Evolutionary conservation across 2,113 vertebrate species (phyloP).

Genomic region (Alouatta palliata): DNA sequence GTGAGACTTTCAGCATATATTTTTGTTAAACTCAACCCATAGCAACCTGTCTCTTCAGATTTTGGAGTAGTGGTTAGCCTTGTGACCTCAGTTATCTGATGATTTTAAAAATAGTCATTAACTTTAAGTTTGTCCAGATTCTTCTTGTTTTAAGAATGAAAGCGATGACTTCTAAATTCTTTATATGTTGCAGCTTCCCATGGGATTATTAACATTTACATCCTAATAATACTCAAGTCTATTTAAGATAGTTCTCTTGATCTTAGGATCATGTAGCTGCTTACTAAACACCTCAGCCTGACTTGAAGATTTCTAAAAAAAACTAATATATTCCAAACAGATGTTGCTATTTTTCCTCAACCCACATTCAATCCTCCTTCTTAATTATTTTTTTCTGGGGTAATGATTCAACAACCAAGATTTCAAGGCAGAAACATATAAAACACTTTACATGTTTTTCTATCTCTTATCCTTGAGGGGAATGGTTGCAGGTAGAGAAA

Average conservation of each 20-base stretch:
- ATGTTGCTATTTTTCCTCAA: background rate
- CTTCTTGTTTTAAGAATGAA: background rate
- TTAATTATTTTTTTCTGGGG: background rate
- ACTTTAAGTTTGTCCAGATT: background rate
- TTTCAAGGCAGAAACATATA: background rate
- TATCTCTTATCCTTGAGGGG: background rate
- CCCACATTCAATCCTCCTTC: background rate
- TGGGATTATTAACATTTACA: background rate
- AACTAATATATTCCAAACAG: background rate
- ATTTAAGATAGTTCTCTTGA: background rate
- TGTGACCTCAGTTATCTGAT: background rate
- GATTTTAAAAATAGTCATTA: background rate
- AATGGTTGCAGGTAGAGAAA: background rate
- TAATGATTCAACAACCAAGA: background rate
- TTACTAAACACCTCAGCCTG: background rate
- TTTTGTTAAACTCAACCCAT: background rate
- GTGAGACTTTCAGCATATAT: background rate
- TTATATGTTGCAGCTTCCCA: background rate
- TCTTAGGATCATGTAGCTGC: background rate
- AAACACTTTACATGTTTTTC: background rate
- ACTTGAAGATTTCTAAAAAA: background rate
- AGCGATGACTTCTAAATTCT: background rate
- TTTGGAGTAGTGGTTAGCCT: background rate
- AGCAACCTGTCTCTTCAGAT: background rate
- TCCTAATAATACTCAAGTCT: background rate